Evolutionary conservation across 2,113 vertebrate genomes (phyloP).

Genomic region (Triplophysa siluroides): DNA sequence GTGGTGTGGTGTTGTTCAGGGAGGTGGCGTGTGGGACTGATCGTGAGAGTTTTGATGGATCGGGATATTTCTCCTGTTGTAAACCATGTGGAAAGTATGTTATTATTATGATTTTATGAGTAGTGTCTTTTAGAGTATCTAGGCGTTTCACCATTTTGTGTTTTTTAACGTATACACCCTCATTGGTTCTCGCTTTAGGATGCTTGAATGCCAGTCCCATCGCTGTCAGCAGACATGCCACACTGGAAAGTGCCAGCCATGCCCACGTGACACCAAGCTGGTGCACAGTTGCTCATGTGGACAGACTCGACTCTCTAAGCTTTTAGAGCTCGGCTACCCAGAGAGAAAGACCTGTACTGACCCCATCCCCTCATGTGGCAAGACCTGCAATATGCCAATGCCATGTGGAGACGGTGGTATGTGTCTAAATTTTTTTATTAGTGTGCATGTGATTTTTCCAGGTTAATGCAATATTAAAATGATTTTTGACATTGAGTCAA

Average conservation of each 20-base stretch:
- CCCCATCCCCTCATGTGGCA: slow-evolving; percentile 90
- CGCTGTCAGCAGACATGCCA: slow-evolving; percentile 87
- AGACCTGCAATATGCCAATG: slow-evolving; percentile 90
- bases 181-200: slow-evolving; percentile 62
- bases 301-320: slow-evolving; percentile 87
- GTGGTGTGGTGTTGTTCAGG: slow-evolving; percentile 79
- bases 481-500: too few relatives aligned
- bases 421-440: neutral
- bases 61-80: slow-evolving; percentile 87
- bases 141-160: neutral
- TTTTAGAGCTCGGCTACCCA: slow-evolving; percentile 87
- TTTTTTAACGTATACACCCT: neutral
- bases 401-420: slow-evolving; percentile 90
- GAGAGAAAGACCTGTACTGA: slow-evolving; percentile 87
- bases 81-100: slow-evolving; percentile 91
- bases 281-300: slow-evolving; percentile 89
- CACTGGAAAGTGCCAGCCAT: slow-evolving; percentile 82
- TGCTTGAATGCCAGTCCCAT: slow-evolving; percentile 88
- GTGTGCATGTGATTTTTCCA: too few relatives aligned
- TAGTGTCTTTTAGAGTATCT: neutral
- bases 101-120: neutral
- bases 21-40: slow-evolving; percentile 87
- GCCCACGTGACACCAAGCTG: slow-evolving; percentile 82
- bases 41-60: slow-evolving; percentile 80
- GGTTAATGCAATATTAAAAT: too few relatives aligned